Evolutionary conservation across 1,140 invertebrate genomes (phyloP).

Genomic region (Zophobas morio): DNA sequence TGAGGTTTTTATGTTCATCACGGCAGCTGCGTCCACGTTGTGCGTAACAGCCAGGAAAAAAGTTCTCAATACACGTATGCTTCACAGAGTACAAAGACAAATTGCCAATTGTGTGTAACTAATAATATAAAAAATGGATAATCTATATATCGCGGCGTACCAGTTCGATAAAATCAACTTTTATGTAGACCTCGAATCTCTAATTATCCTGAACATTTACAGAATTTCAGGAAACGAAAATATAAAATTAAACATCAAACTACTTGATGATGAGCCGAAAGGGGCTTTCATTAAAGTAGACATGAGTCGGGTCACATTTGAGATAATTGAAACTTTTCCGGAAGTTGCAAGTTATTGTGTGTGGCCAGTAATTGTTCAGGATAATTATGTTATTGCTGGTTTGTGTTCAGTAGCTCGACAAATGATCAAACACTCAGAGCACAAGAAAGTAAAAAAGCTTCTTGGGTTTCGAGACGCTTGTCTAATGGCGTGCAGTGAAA

Average conservation of each 20-base stretch:
- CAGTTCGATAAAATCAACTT: conserved; percentile 34
- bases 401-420: conserved; percentile 74
- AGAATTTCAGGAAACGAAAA: conserved; percentile 60
- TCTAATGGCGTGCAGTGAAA: conserved; percentile 85
- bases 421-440: conserved; percentile 70
- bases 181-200: conserved; percentile 63
- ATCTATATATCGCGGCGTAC: conserved; percentile 47
- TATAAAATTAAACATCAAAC: conserved; percentile 49
- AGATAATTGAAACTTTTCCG: conserved; percentile 51
- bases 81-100: conserved; percentile 69
- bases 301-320: conserved; percentile 5
- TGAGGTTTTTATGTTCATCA: conserved; percentile 79
- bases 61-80: conserved; percentile 67
- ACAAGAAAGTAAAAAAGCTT: conserved; percentile 70
- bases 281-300: conserved; percentile 2
- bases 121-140: conserved; percentile 47
- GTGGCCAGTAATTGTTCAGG: conserved; percentile 73
- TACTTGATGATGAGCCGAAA: not conserved
- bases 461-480: conserved; percentile 86
- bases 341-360: conserved; percentile 68
- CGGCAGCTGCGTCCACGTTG: conserved; percentile 74
- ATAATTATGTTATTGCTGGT: conserved; percentile 77
- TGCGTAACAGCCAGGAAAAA: conserved; percentile 62
- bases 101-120: conserved; percentile 68
- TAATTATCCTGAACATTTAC: conserved; percentile 67